Evolutionary conservation across 30 jellyfish, hydroid and myxozoan genomes (phyloP), one percentile per base, ranked within the genome.

Genomic region (Sanderia malayensis): DNA sequence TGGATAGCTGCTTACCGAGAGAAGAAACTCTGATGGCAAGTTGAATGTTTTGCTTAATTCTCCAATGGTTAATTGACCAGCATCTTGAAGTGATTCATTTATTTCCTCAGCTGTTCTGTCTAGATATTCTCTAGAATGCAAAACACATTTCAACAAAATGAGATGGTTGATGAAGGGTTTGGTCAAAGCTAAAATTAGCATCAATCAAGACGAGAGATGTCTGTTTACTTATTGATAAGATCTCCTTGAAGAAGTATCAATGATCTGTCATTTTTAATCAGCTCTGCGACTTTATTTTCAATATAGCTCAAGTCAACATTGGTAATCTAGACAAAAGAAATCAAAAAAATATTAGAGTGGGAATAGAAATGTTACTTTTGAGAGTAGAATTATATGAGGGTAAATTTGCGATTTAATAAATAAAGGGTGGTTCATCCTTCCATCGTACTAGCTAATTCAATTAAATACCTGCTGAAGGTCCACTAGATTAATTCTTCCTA

Each of bases 401-500:
- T n/a, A n/a, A n/a, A n/a, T n/a, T n/a, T n/a, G n/a, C n/a, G n/a
- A n/a, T n/a, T n/a, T n/a, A n/a, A n/a, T n/a, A n/a, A n/a, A n/a
- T n/a, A n/a, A n/a, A n/a, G n/a, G n/a, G n/a, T n/a, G n/a, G n/a
- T n/a, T n/a, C n/a, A n/a, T n/a, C n/a, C n/a, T n/a, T n/a, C n/a
- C n/a, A n/a, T n/a, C n/a, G n/a, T n/a, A n/a, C n/a, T n/a, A n/a
- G n/a, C n/a, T n/a, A n/a, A n/a, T n/a, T n/a, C n/a, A n/a, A n/a
- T n/a, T n/a, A n/a, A n/a, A n/a, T n/a, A n/a, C 98, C 96, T 92
- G 98, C 73, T 92, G 98, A 0, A 92, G 81, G 67, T 92, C 98
- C 10, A 92, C 98, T 64, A 92, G 71, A 79, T 92, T 92, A 72
- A 92, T 80, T 59, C 98, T 73, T 4, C 98, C 98, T 92, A 37